Percentiles rank a stretch among this genome's conserved stretches.
These are phyloP conservation scores for Pygmarrhopalites habei DNA, from an alignment of 1,140 invertebrate species.

Conservation along the genomic window DNA sequence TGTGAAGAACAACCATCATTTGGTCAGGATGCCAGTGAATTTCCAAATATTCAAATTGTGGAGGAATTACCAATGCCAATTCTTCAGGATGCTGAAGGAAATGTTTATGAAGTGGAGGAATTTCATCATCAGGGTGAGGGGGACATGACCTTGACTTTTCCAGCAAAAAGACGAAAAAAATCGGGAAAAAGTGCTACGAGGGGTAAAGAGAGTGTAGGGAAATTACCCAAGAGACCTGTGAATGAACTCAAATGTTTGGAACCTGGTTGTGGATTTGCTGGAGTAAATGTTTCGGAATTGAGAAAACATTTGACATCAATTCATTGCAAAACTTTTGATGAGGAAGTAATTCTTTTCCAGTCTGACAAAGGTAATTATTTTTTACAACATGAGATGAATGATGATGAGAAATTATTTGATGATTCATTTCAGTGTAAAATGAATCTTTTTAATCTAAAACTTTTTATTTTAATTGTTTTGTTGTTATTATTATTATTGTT, in stretches of 20 bases:
- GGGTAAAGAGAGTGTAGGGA: not conserved
- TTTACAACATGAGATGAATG: not conserved
- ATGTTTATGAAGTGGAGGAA: conserved; percentile 9
- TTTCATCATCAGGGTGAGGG: not conserved
- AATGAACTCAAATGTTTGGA: conserved; percentile 36
- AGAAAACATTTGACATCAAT: conserved; percentile 25
- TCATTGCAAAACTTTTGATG: conserved; percentile 26
- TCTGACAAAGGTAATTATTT: conserved; percentile 23
- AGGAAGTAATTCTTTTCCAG: conserved; percentile 22
- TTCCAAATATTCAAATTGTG: conserved; percentile 11
- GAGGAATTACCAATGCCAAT: conserved; percentile 9
- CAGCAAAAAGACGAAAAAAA: not conserved
- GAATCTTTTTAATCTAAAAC: not conserved
- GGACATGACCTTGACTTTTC: not conserved
- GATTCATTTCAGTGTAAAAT: too few species aligned
- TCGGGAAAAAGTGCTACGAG: not conserved
- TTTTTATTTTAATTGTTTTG: not conserved
- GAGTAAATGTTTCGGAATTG: conserved; percentile 29
- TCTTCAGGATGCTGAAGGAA: conserved; percentile 2
- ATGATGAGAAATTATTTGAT: conserved; percentile 6
- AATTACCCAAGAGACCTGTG: conserved; percentile 7
- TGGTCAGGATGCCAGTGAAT: not conserved
- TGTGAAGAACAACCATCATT: conserved; percentile 9
- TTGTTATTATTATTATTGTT: not conserved
- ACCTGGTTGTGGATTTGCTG: conserved; percentile 7